These are phyloP conservation scores for Pogona vitticeps DNA, from an alignment of 2,113 vertebrate genomes.

Conservation along the genomic window DNA sequence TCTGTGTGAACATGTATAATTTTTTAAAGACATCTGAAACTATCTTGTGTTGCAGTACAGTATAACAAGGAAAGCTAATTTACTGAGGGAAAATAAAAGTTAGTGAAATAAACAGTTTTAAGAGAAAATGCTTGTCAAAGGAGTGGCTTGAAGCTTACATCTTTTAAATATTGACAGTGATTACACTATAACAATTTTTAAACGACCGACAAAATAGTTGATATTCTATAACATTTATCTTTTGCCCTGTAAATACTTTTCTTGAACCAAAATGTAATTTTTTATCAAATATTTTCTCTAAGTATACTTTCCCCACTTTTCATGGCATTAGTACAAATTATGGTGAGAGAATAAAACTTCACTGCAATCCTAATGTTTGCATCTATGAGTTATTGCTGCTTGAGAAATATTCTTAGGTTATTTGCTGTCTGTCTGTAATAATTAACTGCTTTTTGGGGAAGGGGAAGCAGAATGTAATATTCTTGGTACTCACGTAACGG, in stretches of 20 bases:
- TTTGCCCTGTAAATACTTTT: constrained; percentile 2
- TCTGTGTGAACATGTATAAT: not conserved
- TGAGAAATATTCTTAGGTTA: not conserved
- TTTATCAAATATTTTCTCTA: not conserved
- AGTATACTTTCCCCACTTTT: not conserved
- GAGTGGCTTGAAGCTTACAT: constrained; percentile 25
- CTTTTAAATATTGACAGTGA: constrained; percentile 15
- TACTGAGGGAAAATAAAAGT: not conserved
- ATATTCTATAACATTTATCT: not conserved
- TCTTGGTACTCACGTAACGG: constrained; percentile 72
- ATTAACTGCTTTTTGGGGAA: constrained; percentile 22
- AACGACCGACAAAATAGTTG: constrained; percentile 13
- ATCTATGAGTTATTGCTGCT: not conserved
- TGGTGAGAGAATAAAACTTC: not conserved
- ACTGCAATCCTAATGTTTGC: not conserved
- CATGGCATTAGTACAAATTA: not conserved
- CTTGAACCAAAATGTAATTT: not conserved
- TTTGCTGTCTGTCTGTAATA: constrained; percentile 24
- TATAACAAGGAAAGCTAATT: not conserved
- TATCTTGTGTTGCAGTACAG: not conserved
- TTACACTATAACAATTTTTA: not conserved
- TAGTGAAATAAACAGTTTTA: constrained; percentile 8
- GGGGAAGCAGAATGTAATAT: constrained; percentile 21
- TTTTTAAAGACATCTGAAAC: not conserved
- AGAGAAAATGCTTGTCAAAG: not conserved